These are phyloP conservation scores for Sarcophilus harrisii DNA, from an alignment of 2,797 vertebrate genomes.

Conservation along the genomic window DNA sequence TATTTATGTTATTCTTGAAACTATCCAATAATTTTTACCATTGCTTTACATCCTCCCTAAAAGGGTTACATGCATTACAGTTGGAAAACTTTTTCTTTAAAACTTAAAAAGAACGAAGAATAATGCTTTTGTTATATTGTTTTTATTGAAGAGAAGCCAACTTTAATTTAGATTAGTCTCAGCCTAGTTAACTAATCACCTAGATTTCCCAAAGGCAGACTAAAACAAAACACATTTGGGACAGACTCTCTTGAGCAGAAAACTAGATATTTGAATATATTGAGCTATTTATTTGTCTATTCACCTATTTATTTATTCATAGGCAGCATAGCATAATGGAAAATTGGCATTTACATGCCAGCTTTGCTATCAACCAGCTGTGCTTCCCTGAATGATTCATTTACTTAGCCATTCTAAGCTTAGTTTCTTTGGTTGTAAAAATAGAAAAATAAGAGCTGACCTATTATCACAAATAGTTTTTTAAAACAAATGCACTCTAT, in stretches of 20 bases:
- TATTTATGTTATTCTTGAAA: not conserved
- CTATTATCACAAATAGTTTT: no score
- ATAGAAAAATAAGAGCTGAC: no score
- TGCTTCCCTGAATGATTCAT: no score
- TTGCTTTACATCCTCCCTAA: not conserved
- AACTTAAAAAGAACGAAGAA: not conserved
- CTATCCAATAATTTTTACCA: not conserved
- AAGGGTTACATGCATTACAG: no score
- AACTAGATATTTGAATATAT: not conserved
- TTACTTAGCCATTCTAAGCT: no score
- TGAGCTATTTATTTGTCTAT: not conserved
- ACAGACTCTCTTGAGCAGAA: not conserved
- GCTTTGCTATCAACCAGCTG: no score
- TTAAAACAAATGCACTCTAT: no score
- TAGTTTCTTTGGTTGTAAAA: no score
- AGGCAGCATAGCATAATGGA: not conserved
- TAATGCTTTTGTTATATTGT: not conserved
- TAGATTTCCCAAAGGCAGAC: not conserved
- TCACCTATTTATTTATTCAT: not conserved
- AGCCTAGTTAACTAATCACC: not conserved
- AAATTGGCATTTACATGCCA: no score
- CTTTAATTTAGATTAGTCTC: not conserved
- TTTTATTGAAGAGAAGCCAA: not conserved
- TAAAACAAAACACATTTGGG: not conserved
- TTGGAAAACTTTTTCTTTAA: no score